Percentiles rank a stretch among this genome's conserved stretches.
These are phyloP conservation scores for Tricholaema leucomelas DNA, from an alignment of 2,113 vertebrate genomes.

Conservation along the genomic window DNA sequence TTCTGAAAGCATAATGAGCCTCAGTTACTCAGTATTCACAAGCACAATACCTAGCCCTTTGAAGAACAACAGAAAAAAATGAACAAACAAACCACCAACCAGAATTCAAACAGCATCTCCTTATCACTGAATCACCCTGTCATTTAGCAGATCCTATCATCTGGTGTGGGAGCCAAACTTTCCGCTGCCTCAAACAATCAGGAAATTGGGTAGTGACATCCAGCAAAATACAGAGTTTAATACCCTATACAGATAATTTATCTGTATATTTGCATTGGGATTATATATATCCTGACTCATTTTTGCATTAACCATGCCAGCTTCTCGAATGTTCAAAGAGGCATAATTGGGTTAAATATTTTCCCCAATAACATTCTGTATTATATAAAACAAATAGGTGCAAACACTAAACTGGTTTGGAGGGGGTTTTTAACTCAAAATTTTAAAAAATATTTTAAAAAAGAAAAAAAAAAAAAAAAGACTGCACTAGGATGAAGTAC, in stretches of 20 bases:
- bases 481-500: background rate
- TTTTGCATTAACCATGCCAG: background rate
- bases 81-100: too few relatives aligned
- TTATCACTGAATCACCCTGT: background rate
- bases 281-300: background rate
- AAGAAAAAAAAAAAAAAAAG: background rate
- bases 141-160: background rate
- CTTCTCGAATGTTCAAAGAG: background rate
- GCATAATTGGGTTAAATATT: background rate
- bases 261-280: background rate
- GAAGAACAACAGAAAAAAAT: background rate
- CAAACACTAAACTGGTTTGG: background rate
- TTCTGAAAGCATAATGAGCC: background rate
- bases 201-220: too few relatives aligned
- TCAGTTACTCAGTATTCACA: background rate
- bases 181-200: too few relatives aligned
- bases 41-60: background rate
- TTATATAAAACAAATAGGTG: background rate
- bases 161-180: too few relatives aligned
- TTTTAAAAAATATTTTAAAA: background rate
- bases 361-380: background rate
- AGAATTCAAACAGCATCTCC: background rate
- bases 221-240: background rate
- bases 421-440: too few relatives aligned
- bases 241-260: background rate